Percentiles rank a stretch among this genome's conserved stretches.
These are phyloP conservation scores for Flexamia atlantica DNA, from an alignment of 2,888 invertebrate species.

Conservation along the genomic window DNA sequence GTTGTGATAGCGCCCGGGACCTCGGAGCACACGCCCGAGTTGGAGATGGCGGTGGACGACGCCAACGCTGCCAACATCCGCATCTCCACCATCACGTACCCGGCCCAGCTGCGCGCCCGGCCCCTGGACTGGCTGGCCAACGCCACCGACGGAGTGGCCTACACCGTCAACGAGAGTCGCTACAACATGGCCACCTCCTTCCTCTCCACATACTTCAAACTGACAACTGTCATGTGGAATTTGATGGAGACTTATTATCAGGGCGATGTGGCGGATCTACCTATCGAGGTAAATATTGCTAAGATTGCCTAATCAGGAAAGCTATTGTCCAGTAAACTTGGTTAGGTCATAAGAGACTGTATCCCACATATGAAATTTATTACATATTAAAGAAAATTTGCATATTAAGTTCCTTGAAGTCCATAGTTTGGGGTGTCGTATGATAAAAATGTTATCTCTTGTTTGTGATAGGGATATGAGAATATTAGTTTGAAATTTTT, in stretches of 20 bases:
- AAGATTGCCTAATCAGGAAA: background rate
- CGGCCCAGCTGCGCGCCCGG: constrained; percentile 74
- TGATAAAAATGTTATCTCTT: no score
- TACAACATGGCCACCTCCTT: constrained; percentile 77
- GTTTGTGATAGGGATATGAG: no score
- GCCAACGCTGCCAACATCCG: constrained; percentile 75
- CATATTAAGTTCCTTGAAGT: no score
- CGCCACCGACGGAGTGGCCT: constrained; percentile 75
- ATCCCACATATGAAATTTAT: no score
- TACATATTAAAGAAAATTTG: no score
- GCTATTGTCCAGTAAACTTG: no score
- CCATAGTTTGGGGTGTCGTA: no score
- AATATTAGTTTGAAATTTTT: no score
- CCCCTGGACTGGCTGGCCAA: constrained; percentile 76
- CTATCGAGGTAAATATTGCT: constrained; percentile 74
- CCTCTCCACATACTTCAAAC: constrained; percentile 77
- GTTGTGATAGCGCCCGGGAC: constrained; percentile 79
- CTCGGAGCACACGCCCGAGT: constrained; percentile 73
- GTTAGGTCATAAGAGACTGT: no score
- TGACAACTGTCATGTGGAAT: constrained; percentile 76
- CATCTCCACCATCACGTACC: constrained; percentile 78
- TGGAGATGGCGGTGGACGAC: constrained; percentile 74
- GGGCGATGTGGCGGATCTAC: constrained; percentile 75
- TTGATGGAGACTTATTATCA: constrained; percentile 76
- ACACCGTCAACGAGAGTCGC: constrained; percentile 77